These are phyloP conservation scores for Pavo muticus DNA, from an alignment of 2,113 vertebrate species.

Conservation along the genomic window DNA sequence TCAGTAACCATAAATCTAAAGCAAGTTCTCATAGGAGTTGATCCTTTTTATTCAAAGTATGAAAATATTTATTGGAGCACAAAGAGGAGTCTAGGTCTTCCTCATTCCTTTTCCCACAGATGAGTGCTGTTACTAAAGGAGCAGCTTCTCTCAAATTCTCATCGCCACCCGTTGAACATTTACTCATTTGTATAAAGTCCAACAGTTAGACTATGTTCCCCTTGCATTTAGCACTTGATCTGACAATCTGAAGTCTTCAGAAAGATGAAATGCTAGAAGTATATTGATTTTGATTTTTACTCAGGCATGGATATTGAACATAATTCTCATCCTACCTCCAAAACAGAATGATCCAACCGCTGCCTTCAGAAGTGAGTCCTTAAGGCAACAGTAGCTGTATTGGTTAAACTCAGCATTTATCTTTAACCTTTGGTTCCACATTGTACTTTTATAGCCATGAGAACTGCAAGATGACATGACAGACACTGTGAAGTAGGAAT, in stretches of 20 bases:
- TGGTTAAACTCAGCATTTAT: slow-evolving; percentile 25
- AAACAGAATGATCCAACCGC: not conserved
- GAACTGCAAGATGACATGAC: not conserved
- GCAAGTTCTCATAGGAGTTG: not conserved
- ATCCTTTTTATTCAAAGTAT: not conserved
- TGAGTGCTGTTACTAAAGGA: not conserved
- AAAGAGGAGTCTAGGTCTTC: not conserved
- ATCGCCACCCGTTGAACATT: not conserved
- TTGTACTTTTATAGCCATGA: not conserved
- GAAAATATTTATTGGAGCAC: not conserved
- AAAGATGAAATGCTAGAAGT: not conserved
- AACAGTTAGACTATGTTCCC: fast-evolving
- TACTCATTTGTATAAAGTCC: slow-evolving; percentile 18
- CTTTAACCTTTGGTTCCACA: slow-evolving; percentile 48
- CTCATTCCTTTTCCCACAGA: not conserved
- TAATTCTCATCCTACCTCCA: not conserved
- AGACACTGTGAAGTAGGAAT: not conserved
- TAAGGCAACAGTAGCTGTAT: not conserved
- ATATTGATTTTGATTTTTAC: not conserved
- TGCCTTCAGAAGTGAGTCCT: not conserved
- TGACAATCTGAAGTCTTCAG: not conserved
- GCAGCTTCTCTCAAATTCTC: not conserved
- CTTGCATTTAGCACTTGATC: not conserved
- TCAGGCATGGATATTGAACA: not conserved
- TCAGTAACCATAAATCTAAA: not conserved